Base-by-base conservation (phyloP, 2,113 vertebrate genomes). In the Apus apus region DNA sequence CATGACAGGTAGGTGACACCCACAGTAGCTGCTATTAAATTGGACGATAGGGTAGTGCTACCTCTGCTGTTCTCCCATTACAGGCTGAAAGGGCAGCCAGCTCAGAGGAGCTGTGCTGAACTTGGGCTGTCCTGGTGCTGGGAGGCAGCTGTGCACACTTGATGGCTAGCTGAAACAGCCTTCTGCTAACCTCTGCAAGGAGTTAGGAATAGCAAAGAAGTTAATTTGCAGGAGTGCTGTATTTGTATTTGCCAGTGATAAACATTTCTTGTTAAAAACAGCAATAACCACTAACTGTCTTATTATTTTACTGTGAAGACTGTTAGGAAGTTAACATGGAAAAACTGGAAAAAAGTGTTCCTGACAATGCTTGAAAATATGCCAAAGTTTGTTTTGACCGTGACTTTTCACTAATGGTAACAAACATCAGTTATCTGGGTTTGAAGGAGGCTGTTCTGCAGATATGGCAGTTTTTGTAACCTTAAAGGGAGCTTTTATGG, bases 1-100 rank as follows among this genome's bases (percentile, higher is more conserved):
- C n/a, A 23, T 50, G 85, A 68, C 66, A 94, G 89, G 77, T 36
- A 81, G 90, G 76, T 72, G 88, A 92, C 93, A 95, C 72, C 29
- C 67, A 82, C 61, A 76, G 21, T 40, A 76, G 34, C 43, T 90
- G 51, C 65, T 71, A 43, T 56, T 62, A 82, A 81, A 87, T 15
- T 78, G 77, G 81, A 21, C 76, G 27, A 5, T 12, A 16, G 50
- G n/a, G 13, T 43, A 72, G 61, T 0, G 0, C 57, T 81, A 15
- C 51, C 36, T 81, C 68, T 68, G 20, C 54, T 70, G 14, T 48
- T 85, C 36, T 90, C 46, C 76, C 71, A 13, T 26, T 25, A 15
- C 16, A 46, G 48, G 43, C 46, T 73, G 80, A 73, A 90, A 89
- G 86, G 56, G 80, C 77, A 87, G 53, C 23, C 60, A 83, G 61